phyloP scores from a whole-genome alignment of 2,797 vertebrate species.

The Alca torda region DNA sequence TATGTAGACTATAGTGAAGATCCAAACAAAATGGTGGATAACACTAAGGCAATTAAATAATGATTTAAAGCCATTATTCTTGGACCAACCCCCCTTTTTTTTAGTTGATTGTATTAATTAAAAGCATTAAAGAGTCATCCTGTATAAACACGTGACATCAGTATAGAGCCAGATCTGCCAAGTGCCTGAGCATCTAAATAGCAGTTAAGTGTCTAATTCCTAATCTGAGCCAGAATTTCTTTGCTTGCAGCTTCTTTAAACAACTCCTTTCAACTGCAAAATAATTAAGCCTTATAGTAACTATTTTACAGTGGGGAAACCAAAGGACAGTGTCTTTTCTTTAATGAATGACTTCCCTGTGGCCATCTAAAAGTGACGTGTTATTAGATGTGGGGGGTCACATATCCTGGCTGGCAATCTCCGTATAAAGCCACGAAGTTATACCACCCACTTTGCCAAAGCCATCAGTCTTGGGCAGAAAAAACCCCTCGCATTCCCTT shows the following conservation, averaged over 20 bases:
- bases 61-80: background rate
- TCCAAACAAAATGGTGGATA: background rate
- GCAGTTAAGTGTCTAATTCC: background rate
- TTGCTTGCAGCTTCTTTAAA: background rate
- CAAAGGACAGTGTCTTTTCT: background rate
- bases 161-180: background rate
- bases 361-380: background rate
- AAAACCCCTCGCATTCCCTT: background rate
- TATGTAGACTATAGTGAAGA: background rate
- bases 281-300: background rate
- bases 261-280: background rate
- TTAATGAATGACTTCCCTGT: background rate
- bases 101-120: background rate
- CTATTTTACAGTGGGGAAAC: background rate
- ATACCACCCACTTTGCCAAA: background rate
- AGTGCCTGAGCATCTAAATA: background rate
- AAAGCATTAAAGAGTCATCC: background rate
- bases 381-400: background rate
- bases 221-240: background rate
- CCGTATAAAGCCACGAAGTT: background rate
- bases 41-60: background rate
- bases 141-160: background rate
- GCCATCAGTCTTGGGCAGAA: background rate
- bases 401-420: background rate
- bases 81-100: background rate